phyloP scores from a whole-genome alignment of 2,888 invertebrate genomes.

The Urechis unicinctus region DNA sequence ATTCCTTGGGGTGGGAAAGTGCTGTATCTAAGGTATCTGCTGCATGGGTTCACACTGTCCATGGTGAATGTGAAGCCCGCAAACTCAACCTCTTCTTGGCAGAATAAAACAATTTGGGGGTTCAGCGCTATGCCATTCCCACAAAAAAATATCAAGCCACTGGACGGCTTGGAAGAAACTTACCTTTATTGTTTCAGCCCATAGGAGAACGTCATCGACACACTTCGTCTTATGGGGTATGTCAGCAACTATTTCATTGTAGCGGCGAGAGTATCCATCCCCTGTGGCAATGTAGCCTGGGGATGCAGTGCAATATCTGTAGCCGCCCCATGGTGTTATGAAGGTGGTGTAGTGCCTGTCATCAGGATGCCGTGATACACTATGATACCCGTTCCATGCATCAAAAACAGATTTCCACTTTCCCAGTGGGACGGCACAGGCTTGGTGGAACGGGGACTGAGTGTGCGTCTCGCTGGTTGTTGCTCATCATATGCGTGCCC shows the following conservation, averaged over 20 bases:
- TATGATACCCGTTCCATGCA: conserved; percentile 20
- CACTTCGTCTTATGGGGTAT: conserved; percentile 29
- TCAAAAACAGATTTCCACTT: conserved; percentile 22
- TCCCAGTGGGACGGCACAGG: conserved; percentile 20
- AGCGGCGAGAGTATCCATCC: too few relatives aligned
- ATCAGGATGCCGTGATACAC: background rate
- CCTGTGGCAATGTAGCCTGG: conserved; percentile 18
- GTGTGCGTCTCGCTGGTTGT: conserved; percentile 19
- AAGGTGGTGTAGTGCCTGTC: conserved; percentile 17
- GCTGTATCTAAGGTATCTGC: conserved; percentile 20
- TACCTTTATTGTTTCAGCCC: too few relatives aligned
- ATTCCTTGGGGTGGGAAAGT: too few relatives aligned
- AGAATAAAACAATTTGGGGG: conserved; percentile 26
- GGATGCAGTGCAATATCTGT: too few relatives aligned
- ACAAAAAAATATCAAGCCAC: conserved; percentile 19
- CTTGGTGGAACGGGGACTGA: conserved; percentile 23
- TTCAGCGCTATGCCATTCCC: conserved; percentile 24
- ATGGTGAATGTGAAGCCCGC: conserved; percentile 24
- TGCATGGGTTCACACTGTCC: conserved; percentile 21
- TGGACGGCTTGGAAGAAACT: conserved; percentile 21
- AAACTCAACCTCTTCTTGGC: conserved; percentile 20
- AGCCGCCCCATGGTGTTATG: conserved; percentile 23
- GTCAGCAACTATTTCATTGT: conserved; percentile 26
- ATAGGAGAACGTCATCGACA: conserved; percentile 20
- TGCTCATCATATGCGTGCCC: conserved; percentile 10